Base-by-base conservation (phyloP, 2,113 vertebrate species). In the Alligator mississippiensis region DNA sequence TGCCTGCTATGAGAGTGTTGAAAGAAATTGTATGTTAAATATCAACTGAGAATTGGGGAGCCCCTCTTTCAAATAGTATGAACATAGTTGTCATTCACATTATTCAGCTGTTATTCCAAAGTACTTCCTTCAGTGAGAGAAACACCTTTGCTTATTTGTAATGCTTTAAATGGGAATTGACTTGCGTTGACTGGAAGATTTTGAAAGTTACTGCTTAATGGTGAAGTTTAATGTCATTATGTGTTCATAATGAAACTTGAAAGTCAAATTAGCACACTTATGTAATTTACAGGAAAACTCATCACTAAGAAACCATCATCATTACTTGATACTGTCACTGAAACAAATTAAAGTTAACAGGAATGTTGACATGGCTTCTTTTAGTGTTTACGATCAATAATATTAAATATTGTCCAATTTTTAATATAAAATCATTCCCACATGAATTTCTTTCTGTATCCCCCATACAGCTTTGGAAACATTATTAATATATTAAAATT, bases 391-490 rank as follows among this genome's bases (percentile, higher is more conserved):
- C 81, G 82, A 85, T 34, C 13, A 91, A 85, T 59, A 79, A 28
- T 63, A 66, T 88, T 55, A 93, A 89, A 59, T 80, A 5, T 77
- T 92, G 77, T 76, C 83, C 88, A 74, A 58, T 85, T 92, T 93
- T 86, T 90, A 75, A 87, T 80, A 58, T 76, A 83, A 89, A 95
- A 78, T 87, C 38, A 86, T 61, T 96, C 2, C 77, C 92, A 74
- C 5, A 47, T 92, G 87, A 85, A 64, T 89, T 93, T 12, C 38
- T 84, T 94, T 88, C 68, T 77, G 0, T 8, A 7, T 27, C 5
- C 25, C 19, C 12, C 5, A 3, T 81, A 12, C 17, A 63, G 55
- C 47, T 34, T 13, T 83, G 58, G 59, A 19, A 82, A 55, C 59
- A 28, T 75, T 90, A 16, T 82, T 93, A 58, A 74, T 92, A 90